Base-by-base conservation (phyloP, 1,140 invertebrate species). In the Drosophila navojoa region DNA sequence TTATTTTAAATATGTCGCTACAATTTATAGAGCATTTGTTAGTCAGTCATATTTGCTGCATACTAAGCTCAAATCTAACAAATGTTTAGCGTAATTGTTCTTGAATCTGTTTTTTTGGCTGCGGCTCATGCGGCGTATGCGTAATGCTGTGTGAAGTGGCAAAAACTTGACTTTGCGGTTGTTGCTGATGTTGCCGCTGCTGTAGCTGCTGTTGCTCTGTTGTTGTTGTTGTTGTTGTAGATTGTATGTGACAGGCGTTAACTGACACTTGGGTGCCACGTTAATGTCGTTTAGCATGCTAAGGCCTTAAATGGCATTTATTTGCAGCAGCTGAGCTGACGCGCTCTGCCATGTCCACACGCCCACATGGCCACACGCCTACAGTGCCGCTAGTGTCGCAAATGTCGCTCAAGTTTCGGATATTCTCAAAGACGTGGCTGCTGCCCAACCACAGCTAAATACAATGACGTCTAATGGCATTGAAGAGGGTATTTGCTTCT, bases 261-360 rank as follows among this genome's bases (percentile, higher is more conserved):
- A 86, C 82, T 78, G 82, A 73, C 82, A 86, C 82, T 89, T 77
- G 84, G 76, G 84, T 77, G 79, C 58, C 61, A 66, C 76, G 79
- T 84, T 89, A 87, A 87, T 77, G 85, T 79, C 79, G 79, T 71
- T 87, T 87, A 87, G 79, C 82, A 87, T 87, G 82, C 87, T 89
- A 77, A 82, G 84, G 76, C 82, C 81, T 79, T 89, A 89, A 87
- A 84, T 81, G 84, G 81, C 82, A 86, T 89, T 87, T 87, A 87
- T 87, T 87, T 79, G 82, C 75, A 77, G 70, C 79, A 54, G 70
- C 79, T 50, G 47, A 40, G 49, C 63, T 45, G 35, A 54, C 52
- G 52, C 29, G 27, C 38, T 42, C 29, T 32, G 27, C 49, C 3
- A 45, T 15, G 42, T 13, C 42, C 42, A 15, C 42, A 32, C 42